Evolutionary conservation across 2,113 vertebrate genomes (phyloP).

Genomic region (Grammomys dolichurus): DNA sequence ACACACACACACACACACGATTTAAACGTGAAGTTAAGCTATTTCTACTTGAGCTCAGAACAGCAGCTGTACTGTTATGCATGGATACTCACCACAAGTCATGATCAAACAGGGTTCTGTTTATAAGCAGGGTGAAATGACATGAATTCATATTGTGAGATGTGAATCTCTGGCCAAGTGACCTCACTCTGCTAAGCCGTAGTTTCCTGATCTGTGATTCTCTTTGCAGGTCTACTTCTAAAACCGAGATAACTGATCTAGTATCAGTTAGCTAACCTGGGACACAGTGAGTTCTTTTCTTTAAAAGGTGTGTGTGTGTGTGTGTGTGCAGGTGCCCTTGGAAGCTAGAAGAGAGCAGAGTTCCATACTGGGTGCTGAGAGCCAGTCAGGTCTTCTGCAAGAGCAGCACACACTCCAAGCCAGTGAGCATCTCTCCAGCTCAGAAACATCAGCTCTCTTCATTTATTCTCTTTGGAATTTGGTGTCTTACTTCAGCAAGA

Average conservation of each 20-base stretch:
- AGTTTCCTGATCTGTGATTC: neutral
- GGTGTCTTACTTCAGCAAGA: conserved; percentile 52
- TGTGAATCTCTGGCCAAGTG: neutral
- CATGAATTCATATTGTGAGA: neutral
- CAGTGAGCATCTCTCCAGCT: neutral
- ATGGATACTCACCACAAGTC: neutral
- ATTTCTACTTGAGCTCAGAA: neutral
- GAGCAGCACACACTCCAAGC: neutral
- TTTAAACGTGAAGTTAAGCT: neutral
- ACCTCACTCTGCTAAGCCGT: neutral
- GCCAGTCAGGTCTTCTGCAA: neutral
- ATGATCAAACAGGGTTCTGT: neutral
- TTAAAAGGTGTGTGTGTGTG: neutral
- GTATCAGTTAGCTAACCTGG: neutral
- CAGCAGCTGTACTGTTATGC: neutral
- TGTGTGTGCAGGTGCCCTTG: neutral
- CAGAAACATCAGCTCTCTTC: neutral
- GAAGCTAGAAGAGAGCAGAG: neutral
- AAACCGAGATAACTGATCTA: neutral
- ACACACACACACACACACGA: neutral
- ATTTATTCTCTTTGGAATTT: conserved; percentile 15
- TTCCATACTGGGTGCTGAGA: neutral
- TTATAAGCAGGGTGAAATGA: neutral
- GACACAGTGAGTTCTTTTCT: neutral
- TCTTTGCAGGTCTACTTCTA: neutral